Conservation (phyloP, 2,888 invertebrate genomes). For the Tenthredo livida region DNA sequence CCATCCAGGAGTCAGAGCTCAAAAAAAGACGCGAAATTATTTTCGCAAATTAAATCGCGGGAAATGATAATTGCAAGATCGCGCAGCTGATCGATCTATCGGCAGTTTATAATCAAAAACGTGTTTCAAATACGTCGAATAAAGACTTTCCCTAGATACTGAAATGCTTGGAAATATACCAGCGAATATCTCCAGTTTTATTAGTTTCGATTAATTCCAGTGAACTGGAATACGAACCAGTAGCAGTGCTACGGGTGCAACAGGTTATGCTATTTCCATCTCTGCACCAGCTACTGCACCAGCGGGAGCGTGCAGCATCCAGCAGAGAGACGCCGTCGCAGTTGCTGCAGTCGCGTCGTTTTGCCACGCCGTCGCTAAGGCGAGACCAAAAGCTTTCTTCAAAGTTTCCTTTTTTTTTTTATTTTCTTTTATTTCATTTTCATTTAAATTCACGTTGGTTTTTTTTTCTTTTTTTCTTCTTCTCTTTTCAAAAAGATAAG, state of each 20-base stretch:
- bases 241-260: slow-evolving; percentile 47
- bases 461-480: background rate
- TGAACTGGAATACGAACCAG: background rate
- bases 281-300: background rate
- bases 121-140: background rate
- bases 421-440: background rate
- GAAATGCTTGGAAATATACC: background rate
- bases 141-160: background rate
- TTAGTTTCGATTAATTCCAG: background rate
- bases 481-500: too few relatives aligned
- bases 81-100: too few relatives aligned
- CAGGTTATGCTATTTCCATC: slow-evolving; percentile 52
- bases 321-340: background rate
- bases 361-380: slow-evolving; percentile 1
- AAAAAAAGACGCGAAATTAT: background rate
- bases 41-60: too few relatives aligned
- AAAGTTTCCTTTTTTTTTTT: background rate
- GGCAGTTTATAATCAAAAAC: background rate
- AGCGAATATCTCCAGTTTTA: background rate
- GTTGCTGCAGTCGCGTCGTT: slow-evolving; percentile 25
- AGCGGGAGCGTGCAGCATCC: background rate
- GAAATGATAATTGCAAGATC: too few relatives aligned
- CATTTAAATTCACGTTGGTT: too few relatives aligned
- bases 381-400: slow-evolving; percentile 46
- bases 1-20: background rate